These are phyloP conservation scores for Otolemur crassicaudatus DNA, from an alignment of 2,797 vertebrate species.

Conservation along the genomic window DNA sequence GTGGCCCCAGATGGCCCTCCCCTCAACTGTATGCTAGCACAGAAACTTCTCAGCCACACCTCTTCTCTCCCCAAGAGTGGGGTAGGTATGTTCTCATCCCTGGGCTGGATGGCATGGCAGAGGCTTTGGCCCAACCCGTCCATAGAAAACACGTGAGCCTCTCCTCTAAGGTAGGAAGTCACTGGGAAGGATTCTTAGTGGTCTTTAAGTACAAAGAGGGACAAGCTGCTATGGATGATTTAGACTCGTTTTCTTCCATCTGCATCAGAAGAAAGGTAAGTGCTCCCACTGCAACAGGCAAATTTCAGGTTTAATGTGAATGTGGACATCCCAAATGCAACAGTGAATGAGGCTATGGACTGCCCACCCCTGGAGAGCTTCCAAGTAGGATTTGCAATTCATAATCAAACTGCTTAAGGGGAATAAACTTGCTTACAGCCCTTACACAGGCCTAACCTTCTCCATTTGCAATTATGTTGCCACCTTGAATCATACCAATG, in stretches of 20 bases:
- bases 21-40: not conserved
- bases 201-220: not conserved
- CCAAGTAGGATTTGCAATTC: not conserved
- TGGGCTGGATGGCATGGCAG: not conserved
- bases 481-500: not conserved
- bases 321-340: not conserved
- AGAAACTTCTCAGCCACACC: not conserved
- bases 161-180: not conserved
- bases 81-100: not conserved
- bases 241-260: not conserved
- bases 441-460: not conserved
- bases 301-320: constrained; percentile 17
- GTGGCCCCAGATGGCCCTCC: not conserved
- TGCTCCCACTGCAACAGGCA: not conserved
- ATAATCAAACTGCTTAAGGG: not conserved
- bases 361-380: not conserved
- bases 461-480: not conserved
- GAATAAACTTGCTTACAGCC: not conserved
- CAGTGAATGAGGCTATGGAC: not conserved
- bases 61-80: not conserved
- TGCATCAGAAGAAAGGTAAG: constrained; percentile 38
- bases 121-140: not conserved
- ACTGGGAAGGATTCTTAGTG: not conserved
- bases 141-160: not conserved
- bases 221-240: not conserved